phyloP scores from a whole-genome alignment of 2,888 invertebrate genomes.

The Drosophila testacea region DNA sequence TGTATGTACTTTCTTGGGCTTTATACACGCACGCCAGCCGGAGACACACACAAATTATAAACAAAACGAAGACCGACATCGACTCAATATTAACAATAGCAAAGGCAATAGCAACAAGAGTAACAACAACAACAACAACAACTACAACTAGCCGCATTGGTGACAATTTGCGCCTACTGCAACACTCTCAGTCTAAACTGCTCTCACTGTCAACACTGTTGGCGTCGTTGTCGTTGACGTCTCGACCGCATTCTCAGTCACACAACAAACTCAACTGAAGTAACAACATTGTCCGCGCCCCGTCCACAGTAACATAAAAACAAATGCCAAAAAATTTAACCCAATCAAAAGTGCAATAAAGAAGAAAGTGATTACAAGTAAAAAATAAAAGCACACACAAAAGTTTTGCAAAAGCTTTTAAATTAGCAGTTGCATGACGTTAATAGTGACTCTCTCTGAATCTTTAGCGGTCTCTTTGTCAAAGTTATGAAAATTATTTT shows the following conservation, averaged over 20 bases:
- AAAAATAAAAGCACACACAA: background rate
- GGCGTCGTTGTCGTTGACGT: slow-evolving; percentile 29
- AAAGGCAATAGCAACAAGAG: slow-evolving; percentile 19
- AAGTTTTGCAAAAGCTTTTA: slow-evolving; percentile 32
- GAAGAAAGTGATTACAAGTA: slow-evolving; percentile 46
- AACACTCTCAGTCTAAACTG: slow-evolving; percentile 59
- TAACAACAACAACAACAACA: slow-evolving; percentile 29
- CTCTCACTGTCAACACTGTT: slow-evolving; percentile 50
- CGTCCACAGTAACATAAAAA: slow-evolving; percentile 34
- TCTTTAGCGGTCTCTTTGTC: slow-evolving; percentile 8
- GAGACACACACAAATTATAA: slow-evolving; percentile 55
- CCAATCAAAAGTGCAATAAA: slow-evolving; percentile 21
- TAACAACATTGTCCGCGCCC: slow-evolving; percentile 67
- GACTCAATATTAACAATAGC: slow-evolving; percentile 37
- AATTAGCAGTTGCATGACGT: slow-evolving; percentile 23
- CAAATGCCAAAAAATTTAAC: slow-evolving; percentile 17
- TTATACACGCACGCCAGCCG: slow-evolving; percentile 31
- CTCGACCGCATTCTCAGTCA: slow-evolving; percentile 74
- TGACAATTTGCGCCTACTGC: slow-evolving; percentile 72
- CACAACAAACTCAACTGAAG: slow-evolving; percentile 77
- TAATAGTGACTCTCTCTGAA: slow-evolving; percentile 9
- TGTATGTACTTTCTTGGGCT: slow-evolving; percentile 52
- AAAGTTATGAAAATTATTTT: slow-evolving; percentile 60
- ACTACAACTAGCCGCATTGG: slow-evolving; percentile 46
- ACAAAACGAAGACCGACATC: slow-evolving; percentile 52